These are phyloP conservation scores for Drosophila neocordata DNA, from an alignment of 1,140 invertebrate genomes.

Conservation along the genomic window DNA sequence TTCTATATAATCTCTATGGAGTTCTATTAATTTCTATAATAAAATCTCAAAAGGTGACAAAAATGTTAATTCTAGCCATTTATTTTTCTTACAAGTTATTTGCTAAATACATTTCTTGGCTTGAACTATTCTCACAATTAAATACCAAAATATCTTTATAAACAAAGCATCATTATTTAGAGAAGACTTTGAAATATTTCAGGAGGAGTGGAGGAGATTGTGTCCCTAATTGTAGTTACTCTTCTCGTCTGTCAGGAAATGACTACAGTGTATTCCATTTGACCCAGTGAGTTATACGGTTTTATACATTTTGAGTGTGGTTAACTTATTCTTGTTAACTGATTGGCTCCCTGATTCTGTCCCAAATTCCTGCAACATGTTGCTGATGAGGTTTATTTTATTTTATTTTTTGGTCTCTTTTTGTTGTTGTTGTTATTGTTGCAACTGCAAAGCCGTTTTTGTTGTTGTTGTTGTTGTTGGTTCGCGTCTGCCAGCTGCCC, in stretches of 20 bases:
- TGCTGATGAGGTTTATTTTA: slow-evolving; percentile 18
- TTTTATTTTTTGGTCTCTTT: slow-evolving; percentile 27
- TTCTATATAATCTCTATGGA: too few relatives aligned
- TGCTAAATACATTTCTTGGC: neutral
- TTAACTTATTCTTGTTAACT: slow-evolving; percentile 35
- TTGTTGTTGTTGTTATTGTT: neutral
- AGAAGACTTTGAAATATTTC: too few relatives aligned
- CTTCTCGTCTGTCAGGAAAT: neutral
- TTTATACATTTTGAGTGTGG: slow-evolving; percentile 17
- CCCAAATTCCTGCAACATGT: slow-evolving; percentile 35
- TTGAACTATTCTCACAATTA: too few relatives aligned
- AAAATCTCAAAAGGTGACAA: too few relatives aligned
- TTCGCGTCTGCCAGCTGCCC: slow-evolving; percentile 41
- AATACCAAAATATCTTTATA: too few relatives aligned
- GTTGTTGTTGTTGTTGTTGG: slow-evolving; percentile 27
- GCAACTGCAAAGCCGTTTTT: slow-evolving; percentile 29
- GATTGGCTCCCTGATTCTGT: slow-evolving; percentile 50
- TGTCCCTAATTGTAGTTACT: slow-evolving; percentile 1
- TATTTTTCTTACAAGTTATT: neutral
- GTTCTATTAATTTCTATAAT: too few relatives aligned
- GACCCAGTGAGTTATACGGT: slow-evolving; percentile 19
- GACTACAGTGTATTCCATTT: neutral
- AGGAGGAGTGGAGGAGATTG: too few relatives aligned
- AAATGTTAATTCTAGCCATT: too few relatives aligned
- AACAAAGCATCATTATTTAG: too few relatives aligned